Percentiles rank a stretch among this genome's conserved stretches.
phyloP scores from a whole-genome alignment of 2,797 vertebrate genomes.

The Mastacembelus armatus region DNA sequence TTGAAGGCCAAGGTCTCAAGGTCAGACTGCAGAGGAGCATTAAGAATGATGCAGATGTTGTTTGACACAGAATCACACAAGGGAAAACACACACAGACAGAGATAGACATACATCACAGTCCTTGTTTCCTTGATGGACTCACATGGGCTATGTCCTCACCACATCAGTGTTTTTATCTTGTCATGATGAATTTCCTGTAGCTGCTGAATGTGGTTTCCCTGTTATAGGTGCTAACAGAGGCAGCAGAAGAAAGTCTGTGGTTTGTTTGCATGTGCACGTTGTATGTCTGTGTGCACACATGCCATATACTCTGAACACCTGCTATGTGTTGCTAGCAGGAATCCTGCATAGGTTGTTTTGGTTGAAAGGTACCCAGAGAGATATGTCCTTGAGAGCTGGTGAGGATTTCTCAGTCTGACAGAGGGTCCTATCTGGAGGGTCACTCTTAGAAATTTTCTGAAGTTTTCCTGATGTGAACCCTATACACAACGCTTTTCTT shows the following conservation, averaged over 20 bases:
- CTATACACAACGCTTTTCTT: no score
- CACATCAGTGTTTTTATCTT: slow-evolving; percentile 69
- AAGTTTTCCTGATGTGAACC: slow-evolving; percentile 15
- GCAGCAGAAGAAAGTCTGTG: slow-evolving; percentile 25
- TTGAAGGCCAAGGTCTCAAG: slow-evolving; percentile 30
- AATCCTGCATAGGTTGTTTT: not conserved
- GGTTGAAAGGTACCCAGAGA: slow-evolving; percentile 11
- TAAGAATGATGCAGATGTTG: slow-evolving; percentile 47
- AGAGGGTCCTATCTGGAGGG: slow-evolving; percentile 20
- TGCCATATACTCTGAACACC: slow-evolving; percentile 41
- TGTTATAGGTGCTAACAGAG: slow-evolving; percentile 47
- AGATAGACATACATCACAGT: slow-evolving; percentile 10
- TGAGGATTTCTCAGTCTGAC: slow-evolving; percentile 43
- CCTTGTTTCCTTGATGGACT: slow-evolving; percentile 38
- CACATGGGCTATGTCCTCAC: slow-evolving; percentile 45
- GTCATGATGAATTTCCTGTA: slow-evolving; percentile 71
- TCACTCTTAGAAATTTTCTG: slow-evolving; percentile 33
- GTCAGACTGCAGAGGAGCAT: slow-evolving; percentile 15
- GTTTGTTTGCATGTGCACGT: slow-evolving; percentile 29
- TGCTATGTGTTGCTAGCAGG: slow-evolving; percentile 33
- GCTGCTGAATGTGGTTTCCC: slow-evolving; percentile 60
- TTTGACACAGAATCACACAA: slow-evolving; percentile 39
- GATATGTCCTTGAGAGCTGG: slow-evolving; percentile 10
- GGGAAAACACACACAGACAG: slow-evolving; percentile 12
- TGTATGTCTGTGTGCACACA: slow-evolving; percentile 37